phyloP scores from a whole-genome alignment of 2,113 vertebrate genomes.

The Ptyas mucosa region DNA sequence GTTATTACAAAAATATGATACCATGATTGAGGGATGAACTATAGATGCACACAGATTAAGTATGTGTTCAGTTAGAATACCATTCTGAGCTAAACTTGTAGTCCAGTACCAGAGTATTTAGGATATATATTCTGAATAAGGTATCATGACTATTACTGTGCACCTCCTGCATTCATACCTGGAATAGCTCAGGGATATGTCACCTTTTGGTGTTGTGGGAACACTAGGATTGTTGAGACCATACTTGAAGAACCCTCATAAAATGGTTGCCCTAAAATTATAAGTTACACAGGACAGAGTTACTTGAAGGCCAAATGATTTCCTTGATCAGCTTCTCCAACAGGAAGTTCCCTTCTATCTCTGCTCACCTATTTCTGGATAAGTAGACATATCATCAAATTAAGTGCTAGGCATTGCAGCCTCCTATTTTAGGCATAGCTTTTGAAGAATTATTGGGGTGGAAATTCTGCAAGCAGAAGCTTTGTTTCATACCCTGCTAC shows the following conservation, averaged over 20 bases:
- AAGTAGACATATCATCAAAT: background rate
- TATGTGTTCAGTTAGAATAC: background rate
- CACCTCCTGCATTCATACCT: background rate
- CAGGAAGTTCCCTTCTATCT: background rate
- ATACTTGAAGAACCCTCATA: too few species aligned
- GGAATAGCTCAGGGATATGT: background rate
- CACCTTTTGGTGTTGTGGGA: background rate
- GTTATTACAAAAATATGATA: background rate
- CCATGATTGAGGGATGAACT: background rate
- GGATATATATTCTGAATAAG: background rate
- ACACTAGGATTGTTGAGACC: background rate
- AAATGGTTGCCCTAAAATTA: background rate
- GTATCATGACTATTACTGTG: background rate
- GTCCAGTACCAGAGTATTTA: background rate
- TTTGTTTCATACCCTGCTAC: background rate
- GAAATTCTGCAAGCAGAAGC: background rate
- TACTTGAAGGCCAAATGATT: background rate
- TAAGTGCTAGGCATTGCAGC: too few species aligned
- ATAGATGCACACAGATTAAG: background rate
- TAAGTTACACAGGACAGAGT: background rate
- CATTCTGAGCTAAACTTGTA: background rate
- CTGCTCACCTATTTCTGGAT: background rate
- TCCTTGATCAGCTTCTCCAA: too few species aligned
- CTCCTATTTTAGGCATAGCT: background rate
- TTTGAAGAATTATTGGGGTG: background rate